Evolutionary conservation across 2,888 invertebrate species (phyloP).

Genomic region (Sussaba pulchella): DNA sequence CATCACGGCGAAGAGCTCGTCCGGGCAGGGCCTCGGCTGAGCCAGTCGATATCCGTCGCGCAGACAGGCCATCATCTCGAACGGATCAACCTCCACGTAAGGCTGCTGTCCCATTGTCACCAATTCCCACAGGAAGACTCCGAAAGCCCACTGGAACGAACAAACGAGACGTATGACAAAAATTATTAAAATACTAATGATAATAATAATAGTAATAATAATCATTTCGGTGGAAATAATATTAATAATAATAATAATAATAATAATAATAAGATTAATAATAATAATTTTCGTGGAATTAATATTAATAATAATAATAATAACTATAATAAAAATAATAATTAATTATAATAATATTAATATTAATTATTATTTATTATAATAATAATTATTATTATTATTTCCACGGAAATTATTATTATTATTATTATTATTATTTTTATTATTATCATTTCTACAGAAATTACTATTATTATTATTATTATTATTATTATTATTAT

Average conservation of each 20-base stretch:
- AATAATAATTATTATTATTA: conserved; percentile 7
- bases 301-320: too few relatives aligned
- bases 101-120: conserved; percentile 96
- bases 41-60: conserved; percentile 95
- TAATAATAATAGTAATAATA: too few relatives aligned
- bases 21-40: conserved; percentile 97
- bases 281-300: too few relatives aligned
- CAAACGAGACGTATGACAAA: conserved; percentile 33
- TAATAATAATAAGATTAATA: too few relatives aligned
- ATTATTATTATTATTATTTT: too few relatives aligned
- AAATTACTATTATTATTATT: too few relatives aligned
- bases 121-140: conserved; percentile 97
- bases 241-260: too few relatives aligned
- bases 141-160: conserved; percentile 93
- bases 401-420: not conserved
- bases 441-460: too few relatives aligned
- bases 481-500: too few relatives aligned
- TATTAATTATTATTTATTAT: conserved; percentile 2
- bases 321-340: not conserved
- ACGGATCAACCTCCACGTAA: conserved; percentile 95
- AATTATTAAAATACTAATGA: not conserved
- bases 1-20: conserved; percentile 94
- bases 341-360: conserved; percentile 1
- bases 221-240: not conserved
- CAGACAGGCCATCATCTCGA: conserved; percentile 95